Evolutionary conservation across 2,797 vertebrate species (phyloP).

Genomic region (Bradypodion ventrale): DNA sequence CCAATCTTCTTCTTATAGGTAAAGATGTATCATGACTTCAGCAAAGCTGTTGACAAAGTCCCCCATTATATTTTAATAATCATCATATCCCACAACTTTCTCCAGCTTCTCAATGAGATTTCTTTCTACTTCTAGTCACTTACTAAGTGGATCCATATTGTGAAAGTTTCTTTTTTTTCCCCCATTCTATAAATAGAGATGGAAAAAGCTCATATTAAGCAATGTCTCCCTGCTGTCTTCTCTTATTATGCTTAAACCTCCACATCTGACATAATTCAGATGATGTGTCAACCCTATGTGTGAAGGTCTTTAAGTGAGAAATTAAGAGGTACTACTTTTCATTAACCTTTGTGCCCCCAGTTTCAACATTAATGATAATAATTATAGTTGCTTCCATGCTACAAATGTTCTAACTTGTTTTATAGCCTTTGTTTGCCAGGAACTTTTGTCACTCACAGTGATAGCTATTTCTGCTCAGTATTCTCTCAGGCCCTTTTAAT

Average conservation of each 20-base stretch:
- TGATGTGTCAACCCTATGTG: slow-evolving; percentile 32
- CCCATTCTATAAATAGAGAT: slow-evolving; percentile 8
- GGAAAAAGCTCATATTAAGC: slow-evolving; percentile 4
- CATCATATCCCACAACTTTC: not conserved
- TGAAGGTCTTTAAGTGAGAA: slow-evolving; percentile 35
- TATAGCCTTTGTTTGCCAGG: slow-evolving; percentile 24
- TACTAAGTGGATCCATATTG: not conserved
- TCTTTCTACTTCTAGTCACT: slow-evolving; percentile 14
- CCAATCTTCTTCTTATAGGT: no score
- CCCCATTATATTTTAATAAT: not conserved
- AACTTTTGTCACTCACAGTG: slow-evolving; percentile 2
- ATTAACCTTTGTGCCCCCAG: slow-evolving; percentile 49
- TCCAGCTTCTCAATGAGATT: not conserved
- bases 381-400: slow-evolving; percentile 42
- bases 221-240: not conserved
- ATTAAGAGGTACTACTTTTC: slow-evolving; percentile 49
- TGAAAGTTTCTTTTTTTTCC: accelerated
- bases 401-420: slow-evolving; percentile 19
- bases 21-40: no score
- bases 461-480: slow-evolving; percentile 3
- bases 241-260: slow-evolving; percentile 18
- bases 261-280: slow-evolving; percentile 9
- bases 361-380: slow-evolving; percentile 56
- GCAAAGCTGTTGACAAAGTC: no score
- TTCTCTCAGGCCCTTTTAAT: slow-evolving; percentile 8